phyloP scores from a whole-genome alignment of 2,888 invertebrate species.

The Cyrtodaria siliqua region DNA sequence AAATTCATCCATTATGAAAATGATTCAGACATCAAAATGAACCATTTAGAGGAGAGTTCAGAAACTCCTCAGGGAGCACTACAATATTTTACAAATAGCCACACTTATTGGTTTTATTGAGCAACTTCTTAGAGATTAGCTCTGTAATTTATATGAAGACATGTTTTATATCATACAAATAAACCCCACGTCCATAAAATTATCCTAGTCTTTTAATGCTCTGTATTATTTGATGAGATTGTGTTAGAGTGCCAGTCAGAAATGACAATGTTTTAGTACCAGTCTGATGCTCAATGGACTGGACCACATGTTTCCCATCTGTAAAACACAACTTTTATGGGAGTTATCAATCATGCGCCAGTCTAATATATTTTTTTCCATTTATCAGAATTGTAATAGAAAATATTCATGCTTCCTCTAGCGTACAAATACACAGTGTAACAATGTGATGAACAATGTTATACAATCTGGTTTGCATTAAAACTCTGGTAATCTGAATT shows the following conservation, averaged over 20 bases:
- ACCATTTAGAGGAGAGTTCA: background rate
- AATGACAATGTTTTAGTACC: constrained; percentile 33
- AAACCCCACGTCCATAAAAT: background rate
- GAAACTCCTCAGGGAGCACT: background rate
- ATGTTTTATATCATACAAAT: constrained; percentile 4
- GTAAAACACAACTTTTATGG: constrained; percentile 41
- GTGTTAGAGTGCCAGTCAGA: constrained; percentile 38
- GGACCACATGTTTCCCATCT: constrained; percentile 45
- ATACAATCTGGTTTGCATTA: constrained; percentile 45
- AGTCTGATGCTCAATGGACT: constrained; percentile 39
- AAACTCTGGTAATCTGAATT: constrained; percentile 41
- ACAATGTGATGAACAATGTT: constrained; percentile 50
- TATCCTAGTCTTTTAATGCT: constrained; percentile 1
- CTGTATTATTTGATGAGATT: constrained; percentile 17
- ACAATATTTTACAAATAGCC: constrained; percentile 4
- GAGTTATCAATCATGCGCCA: constrained; percentile 40
- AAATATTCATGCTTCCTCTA: constrained; percentile 62
- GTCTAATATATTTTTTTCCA: constrained; percentile 28
- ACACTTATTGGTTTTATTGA: background rate
- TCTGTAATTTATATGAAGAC: background rate
- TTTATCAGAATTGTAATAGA: constrained; percentile 57
- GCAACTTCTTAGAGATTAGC: background rate
- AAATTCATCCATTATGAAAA: no score
- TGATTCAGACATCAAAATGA: constrained; percentile 14
- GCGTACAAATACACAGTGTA: constrained; percentile 60